Percentiles rank a stretch among this genome's conserved stretches.
Conservation (phyloP, 2,113 vertebrate genomes). For the Rafetus swinhoei region DNA sequence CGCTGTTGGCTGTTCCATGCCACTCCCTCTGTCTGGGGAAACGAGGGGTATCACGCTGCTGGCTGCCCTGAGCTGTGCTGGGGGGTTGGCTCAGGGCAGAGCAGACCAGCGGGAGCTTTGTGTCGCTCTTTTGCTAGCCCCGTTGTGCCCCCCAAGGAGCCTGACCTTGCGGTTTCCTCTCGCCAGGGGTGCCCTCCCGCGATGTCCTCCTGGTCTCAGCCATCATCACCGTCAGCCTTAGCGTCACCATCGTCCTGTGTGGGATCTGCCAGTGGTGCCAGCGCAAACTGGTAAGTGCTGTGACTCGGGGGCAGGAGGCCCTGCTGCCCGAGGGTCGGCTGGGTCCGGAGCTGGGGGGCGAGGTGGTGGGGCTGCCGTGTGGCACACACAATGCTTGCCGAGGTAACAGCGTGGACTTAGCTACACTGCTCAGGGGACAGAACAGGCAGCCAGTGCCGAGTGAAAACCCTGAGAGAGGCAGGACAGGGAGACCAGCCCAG, state of each 20-base stretch:
- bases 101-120: not conserved
- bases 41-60: too few species aligned
- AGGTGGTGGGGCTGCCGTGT: not conserved
- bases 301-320: not conserved
- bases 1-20: not conserved
- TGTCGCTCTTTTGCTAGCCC: not conserved
- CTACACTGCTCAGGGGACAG: not conserved
- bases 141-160: not conserved
- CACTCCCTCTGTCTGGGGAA: not conserved
- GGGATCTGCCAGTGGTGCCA: conserved; percentile 99
- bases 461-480: not conserved
- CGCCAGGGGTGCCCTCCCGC: conserved; percentile 89
- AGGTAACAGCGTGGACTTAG: not conserved
- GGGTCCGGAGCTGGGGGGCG: not conserved
- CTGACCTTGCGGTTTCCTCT: conserved; percentile 35
- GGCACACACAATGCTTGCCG: too few species aligned
- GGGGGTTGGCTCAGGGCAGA: not conserved
- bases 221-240: conserved; percentile 96
- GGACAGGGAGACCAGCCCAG: not conserved
- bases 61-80: too few species aligned
- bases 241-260: conserved; percentile 95
- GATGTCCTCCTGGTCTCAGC: conserved; percentile 96
- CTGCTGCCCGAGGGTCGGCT: not conserved
- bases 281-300: conserved; percentile 93
- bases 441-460: not conserved